Evolutionary conservation across 2,113 vertebrate species (phyloP).

Genomic region (Aix galericulata): DNA sequence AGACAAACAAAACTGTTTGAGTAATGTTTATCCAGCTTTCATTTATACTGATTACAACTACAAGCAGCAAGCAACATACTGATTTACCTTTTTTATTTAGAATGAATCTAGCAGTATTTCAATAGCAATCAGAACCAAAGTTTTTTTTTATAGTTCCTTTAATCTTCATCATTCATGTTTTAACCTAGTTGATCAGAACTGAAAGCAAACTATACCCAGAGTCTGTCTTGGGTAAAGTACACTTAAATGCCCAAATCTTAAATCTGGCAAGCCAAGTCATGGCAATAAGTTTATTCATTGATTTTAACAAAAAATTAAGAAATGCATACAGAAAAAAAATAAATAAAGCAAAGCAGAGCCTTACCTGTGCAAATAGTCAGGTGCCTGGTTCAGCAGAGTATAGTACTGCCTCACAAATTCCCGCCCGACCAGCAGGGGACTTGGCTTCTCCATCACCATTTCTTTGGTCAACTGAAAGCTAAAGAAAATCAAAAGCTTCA

Average conservation of each 20-base stretch:
- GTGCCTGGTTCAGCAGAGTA: constrained; percentile 96
- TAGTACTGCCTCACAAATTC: constrained; percentile 99
- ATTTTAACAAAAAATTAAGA: background rate
- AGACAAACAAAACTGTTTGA: background rate
- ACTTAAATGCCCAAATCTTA: background rate
- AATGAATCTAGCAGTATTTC: background rate
- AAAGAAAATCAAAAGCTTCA: background rate
- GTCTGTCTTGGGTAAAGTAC: background rate
- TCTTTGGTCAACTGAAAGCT: constrained; percentile 96
- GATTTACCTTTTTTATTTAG: background rate
- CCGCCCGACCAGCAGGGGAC: constrained; percentile 99
- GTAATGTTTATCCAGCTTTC: background rate
- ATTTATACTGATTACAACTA: background rate
- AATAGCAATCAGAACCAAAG: background rate
- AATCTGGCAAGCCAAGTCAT: background rate
- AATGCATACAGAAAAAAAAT: background rate
- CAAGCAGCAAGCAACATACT: background rate
- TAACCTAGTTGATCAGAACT: background rate
- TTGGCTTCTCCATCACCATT: constrained; percentile 99
- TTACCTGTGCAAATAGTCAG: constrained; percentile 97
- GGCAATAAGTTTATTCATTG: background rate
- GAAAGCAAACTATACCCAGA: background rate
- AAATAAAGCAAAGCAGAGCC: background rate
- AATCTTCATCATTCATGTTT: background rate
- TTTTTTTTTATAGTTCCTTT: background rate